Percentiles rank a stretch among this genome's conserved stretches.
These are phyloP conservation scores for Iphiclides podalirius DNA, from an alignment of 2,888 invertebrate genomes.

Conservation along the genomic window DNA sequence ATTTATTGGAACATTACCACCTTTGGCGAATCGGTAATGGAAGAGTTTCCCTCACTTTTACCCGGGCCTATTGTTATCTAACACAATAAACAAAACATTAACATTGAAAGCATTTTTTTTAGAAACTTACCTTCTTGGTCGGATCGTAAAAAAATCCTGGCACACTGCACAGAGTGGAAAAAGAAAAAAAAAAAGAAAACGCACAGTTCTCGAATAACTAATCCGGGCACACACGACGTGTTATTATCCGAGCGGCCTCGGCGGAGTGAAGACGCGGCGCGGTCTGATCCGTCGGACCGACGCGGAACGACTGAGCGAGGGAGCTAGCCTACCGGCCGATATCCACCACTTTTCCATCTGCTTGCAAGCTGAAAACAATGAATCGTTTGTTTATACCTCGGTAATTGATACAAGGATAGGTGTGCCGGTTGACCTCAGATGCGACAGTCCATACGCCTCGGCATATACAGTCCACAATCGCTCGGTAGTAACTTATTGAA, in stretches of 20 bases:
- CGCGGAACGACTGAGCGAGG: conserved; percentile 51
- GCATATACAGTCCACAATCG: conserved; percentile 12
- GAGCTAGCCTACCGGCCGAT: conserved; percentile 25
- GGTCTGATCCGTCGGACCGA: conserved; percentile 57
- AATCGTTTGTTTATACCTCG: conserved; percentile 35
- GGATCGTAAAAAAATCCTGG: conserved; percentile 52
- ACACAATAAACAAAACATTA: conserved; percentile 5
- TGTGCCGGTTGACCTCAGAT: conserved; percentile 13
- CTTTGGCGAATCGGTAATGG: conserved; percentile 22
- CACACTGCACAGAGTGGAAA: conserved; percentile 51
- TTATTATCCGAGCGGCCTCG: conserved; percentile 16
- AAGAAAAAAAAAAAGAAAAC: conserved; percentile 48
- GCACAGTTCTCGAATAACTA: conserved; percentile 44
- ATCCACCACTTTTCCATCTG: conserved; percentile 27
- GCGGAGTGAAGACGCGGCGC: conserved; percentile 31
- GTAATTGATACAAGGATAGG: conserved; percentile 36
- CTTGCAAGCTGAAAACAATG: conserved; percentile 33
- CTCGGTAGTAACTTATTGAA: not conserved
- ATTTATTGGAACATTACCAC: conserved; percentile 27
- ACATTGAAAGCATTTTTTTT: not conserved
- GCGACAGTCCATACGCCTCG: not conserved
- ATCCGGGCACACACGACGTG: conserved; percentile 60
- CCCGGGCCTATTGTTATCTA: conserved; percentile 31
- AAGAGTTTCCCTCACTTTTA: conserved; percentile 34
- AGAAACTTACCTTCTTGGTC: conserved; percentile 48